Conservation (phyloP, 2,113 vertebrate species). For the Labeo catla region DNA sequence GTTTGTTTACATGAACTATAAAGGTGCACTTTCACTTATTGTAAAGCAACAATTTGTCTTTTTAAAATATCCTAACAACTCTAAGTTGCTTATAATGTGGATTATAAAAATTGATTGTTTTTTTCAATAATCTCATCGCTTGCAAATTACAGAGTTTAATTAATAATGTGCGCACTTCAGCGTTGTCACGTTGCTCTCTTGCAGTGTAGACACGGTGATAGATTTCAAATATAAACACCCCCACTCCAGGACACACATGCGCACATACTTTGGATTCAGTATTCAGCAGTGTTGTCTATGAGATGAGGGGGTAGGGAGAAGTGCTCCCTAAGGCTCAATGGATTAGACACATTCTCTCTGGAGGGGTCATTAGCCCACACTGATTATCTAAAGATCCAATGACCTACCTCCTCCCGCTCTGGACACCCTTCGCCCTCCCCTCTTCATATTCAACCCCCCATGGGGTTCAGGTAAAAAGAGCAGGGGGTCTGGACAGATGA, state of each 20-base stretch:
- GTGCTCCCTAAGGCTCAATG: conserved; percentile 43
- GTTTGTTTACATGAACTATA: not conserved
- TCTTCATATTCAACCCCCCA: conserved; percentile 44
- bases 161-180: not conserved
- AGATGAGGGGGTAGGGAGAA: conserved; percentile 11
- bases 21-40: not conserved
- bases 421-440: conserved; percentile 29
- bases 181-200: not conserved
- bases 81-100: not conserved
- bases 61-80: not conserved
- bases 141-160: not conserved
- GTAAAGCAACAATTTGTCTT: not conserved
- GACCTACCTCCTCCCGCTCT: conserved; percentile 45
- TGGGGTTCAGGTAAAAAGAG: conserved; percentile 48
- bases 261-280: conserved; percentile 13
- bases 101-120: not conserved
- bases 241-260: not conserved
- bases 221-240: not conserved
- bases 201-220: not conserved
- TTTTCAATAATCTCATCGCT: not conserved
- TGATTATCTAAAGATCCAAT: conserved; percentile 66
- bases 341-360: conserved; percentile 64
- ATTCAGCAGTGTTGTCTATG: conserved; percentile 29
- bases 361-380: conserved; percentile 65
- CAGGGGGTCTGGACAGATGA: conserved; percentile 28